Percentiles rank a stretch among this genome's conserved stretches.
Evolutionary conservation across 1,140 invertebrate species (phyloP).

Genomic region (Tribolium madens): DNA sequence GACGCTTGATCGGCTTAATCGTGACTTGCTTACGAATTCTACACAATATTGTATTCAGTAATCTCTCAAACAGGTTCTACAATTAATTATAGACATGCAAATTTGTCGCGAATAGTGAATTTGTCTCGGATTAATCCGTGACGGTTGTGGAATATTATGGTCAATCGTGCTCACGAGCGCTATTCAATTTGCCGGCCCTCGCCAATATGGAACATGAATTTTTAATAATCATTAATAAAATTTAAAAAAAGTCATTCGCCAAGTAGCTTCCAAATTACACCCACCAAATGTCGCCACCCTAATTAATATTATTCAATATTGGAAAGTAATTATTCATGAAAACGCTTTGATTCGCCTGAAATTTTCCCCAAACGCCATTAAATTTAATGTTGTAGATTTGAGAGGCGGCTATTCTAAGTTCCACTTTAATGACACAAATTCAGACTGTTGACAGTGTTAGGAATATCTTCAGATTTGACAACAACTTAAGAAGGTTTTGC

Average conservation of each 20-base stretch:
- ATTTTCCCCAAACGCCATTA: slow-evolving; percentile 15
- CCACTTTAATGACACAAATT: slow-evolving; percentile 20
- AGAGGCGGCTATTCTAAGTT: background rate
- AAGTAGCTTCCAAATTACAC: slow-evolving; percentile 3
- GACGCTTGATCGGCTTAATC: slow-evolving; percentile 18
- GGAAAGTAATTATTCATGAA: slow-evolving; percentile 35
- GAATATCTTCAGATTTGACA: slow-evolving; percentile 11
- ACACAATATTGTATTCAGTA: slow-evolving; percentile 36
- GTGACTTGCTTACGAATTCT: slow-evolving; percentile 21
- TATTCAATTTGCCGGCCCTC: slow-evolving; percentile 9
- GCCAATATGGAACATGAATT: slow-evolving; percentile 12
- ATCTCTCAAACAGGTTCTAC: slow-evolving; percentile 29
- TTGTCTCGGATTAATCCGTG: slow-evolving; percentile 32
- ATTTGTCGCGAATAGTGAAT: slow-evolving; percentile 19
- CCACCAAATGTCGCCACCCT: slow-evolving; percentile 21
- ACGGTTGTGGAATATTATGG: slow-evolving; percentile 27
- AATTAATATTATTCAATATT: slow-evolving; percentile 37
- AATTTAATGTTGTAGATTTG: slow-evolving; percentile 23
- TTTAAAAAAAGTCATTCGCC: background rate
- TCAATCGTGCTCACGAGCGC: slow-evolving; percentile 5
- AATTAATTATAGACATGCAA: slow-evolving; percentile 38
- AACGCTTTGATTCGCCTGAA: slow-evolving; percentile 4
- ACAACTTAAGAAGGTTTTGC: slow-evolving; percentile 9
- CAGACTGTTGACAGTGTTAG: slow-evolving; percentile 17
- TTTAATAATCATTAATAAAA: background rate